phyloP scores from a whole-genome alignment of 2,113 vertebrate genomes.

The Eretmochelys imbricata region DNA sequence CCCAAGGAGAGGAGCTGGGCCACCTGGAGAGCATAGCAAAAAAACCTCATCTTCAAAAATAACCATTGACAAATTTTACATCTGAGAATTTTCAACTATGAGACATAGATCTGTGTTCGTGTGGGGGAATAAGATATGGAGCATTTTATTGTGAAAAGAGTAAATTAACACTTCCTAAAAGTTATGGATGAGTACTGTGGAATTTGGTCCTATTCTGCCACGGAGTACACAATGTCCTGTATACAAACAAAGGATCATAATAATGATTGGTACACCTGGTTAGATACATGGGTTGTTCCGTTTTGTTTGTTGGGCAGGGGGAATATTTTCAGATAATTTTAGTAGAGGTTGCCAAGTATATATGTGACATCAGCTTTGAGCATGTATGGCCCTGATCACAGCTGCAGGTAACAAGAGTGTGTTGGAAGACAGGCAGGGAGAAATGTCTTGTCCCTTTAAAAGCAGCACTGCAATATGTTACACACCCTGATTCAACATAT shows the following conservation, averaged over 20 bases:
- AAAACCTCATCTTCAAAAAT: neutral
- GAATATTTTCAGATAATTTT: neutral
- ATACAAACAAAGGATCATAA: neutral
- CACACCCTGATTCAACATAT: neutral
- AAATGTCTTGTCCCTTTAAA: neutral
- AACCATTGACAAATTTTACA: neutral
- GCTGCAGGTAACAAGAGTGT: neutral
- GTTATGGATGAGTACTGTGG: neutral
- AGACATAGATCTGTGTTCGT: neutral
- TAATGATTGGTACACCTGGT: neutral
- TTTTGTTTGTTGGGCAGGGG: neutral
- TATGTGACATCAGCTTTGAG: neutral
- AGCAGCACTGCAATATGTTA: neutral
- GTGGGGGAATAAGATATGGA: neutral
- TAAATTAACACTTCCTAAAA: neutral
- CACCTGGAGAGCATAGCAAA: neutral
- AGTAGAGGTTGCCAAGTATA: neutral
- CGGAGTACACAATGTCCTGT: neutral
- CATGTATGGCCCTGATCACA: neutral
- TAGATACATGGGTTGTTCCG: neutral
- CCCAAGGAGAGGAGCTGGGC: neutral
- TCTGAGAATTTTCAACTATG: neutral
- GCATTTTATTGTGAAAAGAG: neutral
- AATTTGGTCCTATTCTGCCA: neutral
- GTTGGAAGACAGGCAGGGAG: neutral